These are phyloP conservation scores for Anguilla pacifica DNA, from an alignment of 2,797 vertebrate genomes.

Conservation along the genomic window DNA sequence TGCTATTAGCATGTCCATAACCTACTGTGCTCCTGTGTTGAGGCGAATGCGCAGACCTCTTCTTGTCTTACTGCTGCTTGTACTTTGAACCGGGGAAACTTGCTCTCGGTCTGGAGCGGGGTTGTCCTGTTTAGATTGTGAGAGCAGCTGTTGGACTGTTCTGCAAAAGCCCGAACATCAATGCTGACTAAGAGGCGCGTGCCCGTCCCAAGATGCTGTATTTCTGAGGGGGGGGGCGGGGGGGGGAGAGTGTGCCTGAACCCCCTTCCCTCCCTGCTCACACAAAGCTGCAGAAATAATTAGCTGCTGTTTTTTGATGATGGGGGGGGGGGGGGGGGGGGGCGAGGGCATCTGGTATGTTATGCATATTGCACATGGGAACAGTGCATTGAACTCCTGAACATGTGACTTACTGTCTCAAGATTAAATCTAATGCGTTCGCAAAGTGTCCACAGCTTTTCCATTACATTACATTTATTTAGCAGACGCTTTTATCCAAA, in stretches of 20 bases:
- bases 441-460: constrained; percentile 36
- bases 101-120: constrained; percentile 33
- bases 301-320: constrained; percentile 46
- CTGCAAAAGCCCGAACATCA: constrained; percentile 27
- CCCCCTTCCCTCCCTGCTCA: constrained; percentile 32
- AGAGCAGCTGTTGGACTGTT: constrained; percentile 67
- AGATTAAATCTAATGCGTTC: constrained; percentile 42
- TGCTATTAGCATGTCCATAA: not conserved
- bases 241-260: constrained; percentile 45
- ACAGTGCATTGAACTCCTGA: constrained; percentile 45
- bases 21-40: not conserved
- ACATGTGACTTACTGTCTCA: constrained; percentile 48
- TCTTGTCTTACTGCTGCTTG: not conserved
- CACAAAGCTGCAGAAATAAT: constrained; percentile 63
- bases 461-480: not conserved
- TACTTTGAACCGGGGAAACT: not conserved
- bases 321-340: no score
- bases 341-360: constrained; percentile 36
- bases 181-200: constrained; percentile 58
- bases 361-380: constrained; percentile 49
- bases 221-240: constrained; percentile 40
- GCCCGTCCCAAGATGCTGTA: constrained; percentile 44
- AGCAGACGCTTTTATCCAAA: no score
- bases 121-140: constrained; percentile 52
- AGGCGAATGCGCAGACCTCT: not conserved